phyloP scores from a whole-genome alignment of 2,797 vertebrate genomes.

The Knipowitschia caucasica region DNA sequence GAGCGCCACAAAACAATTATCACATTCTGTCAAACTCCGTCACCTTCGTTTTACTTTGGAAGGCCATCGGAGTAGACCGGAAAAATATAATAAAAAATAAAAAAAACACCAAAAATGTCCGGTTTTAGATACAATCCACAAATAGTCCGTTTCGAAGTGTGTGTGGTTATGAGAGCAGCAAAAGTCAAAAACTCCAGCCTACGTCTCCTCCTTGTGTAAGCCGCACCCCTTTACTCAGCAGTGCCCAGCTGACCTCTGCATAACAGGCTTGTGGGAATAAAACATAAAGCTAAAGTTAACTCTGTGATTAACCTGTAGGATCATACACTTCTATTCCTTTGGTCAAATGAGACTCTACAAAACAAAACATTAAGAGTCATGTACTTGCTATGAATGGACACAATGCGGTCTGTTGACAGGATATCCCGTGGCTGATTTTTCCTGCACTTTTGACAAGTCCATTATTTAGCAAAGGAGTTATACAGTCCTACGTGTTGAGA shows the following conservation, averaged over 20 bases:
- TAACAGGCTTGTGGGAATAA: slow-evolving; percentile 17
- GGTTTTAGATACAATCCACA: slow-evolving; percentile 30
- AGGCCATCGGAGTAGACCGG: neutral
- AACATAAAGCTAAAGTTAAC: neutral
- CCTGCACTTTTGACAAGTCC: neutral
- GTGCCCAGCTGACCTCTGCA: slow-evolving; percentile 20
- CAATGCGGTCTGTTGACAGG: slow-evolving; percentile 40
- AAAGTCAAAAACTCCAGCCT: slow-evolving; percentile 58
- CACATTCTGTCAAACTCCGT: slow-evolving; percentile 15
- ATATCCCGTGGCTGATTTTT: slow-evolving; percentile 47
- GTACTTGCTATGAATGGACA: neutral
- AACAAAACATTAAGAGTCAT: slow-evolving; percentile 12
- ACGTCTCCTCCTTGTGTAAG: slow-evolving; percentile 44
- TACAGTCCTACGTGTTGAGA: slow-evolving; percentile 1
- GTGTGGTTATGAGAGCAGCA: slow-evolving; percentile 48
- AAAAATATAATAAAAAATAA: neutral
- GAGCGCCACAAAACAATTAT: slow-evolving; percentile 9
- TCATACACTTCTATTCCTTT: neutral
- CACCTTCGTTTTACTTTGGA: slow-evolving; percentile 3
- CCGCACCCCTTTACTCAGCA: slow-evolving; percentile 47
- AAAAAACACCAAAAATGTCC: slow-evolving; percentile 27
- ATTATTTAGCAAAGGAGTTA: slow-evolving; percentile 30
- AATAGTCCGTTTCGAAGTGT: slow-evolving; percentile 17
- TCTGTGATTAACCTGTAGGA: neutral
- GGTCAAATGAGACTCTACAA: neutral